These are phyloP conservation scores for Malacoraja senta DNA, from an alignment of 2,797 vertebrate species.

Conservation along the genomic window DNA sequence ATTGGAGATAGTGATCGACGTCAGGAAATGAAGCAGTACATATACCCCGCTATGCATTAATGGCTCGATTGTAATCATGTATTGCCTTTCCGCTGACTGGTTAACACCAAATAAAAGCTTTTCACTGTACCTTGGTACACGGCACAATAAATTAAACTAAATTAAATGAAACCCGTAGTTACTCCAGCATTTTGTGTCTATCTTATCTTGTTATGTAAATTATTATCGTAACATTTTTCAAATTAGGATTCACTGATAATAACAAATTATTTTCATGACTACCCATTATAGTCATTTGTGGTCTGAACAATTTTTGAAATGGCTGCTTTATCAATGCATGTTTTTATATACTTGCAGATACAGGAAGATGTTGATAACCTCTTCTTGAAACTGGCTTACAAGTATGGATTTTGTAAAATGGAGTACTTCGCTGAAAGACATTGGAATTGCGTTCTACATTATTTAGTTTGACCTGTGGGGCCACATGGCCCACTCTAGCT, in stretches of 20 bases:
- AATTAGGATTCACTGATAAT: too few relatives aligned
- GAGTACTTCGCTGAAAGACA: not conserved
- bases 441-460: not conserved
- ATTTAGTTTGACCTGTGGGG: conserved; percentile 5
- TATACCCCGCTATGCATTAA: too few relatives aligned
- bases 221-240: not conserved
- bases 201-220: not conserved
- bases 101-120: too few relatives aligned
- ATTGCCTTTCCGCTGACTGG: too few relatives aligned
- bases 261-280: not conserved
- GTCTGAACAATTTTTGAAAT: not conserved
- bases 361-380: not conserved
- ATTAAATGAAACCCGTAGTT: too few relatives aligned
- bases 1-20: too few relatives aligned
- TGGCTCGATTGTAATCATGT: too few relatives aligned
- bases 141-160: too few relatives aligned
- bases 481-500: too few relatives aligned
- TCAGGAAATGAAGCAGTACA: too few relatives aligned
- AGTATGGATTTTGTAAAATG: not conserved
- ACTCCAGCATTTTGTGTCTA: too few relatives aligned
- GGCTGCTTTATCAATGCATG: not conserved
- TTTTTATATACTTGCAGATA: not conserved
- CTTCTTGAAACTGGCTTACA: not conserved
- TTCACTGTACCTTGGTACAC: too few relatives aligned
- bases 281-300: not conserved